Conservation (phyloP, 2,113 vertebrate genomes). For the Vireo altiloquus region DNA sequence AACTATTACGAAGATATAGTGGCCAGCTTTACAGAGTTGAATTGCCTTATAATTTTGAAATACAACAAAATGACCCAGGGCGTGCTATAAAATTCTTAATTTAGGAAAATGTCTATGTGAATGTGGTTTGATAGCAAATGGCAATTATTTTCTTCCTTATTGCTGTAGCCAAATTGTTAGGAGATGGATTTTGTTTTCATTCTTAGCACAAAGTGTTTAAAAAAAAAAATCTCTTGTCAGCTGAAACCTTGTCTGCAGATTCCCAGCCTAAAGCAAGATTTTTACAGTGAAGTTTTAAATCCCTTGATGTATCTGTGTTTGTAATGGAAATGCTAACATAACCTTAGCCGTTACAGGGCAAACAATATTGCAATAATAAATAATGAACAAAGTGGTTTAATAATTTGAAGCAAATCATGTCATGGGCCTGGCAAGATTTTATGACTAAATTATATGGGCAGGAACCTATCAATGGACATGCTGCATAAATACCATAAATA, state of each 20-base stretch:
- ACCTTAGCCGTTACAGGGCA: slow-evolving; percentile 30
- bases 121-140: slow-evolving; percentile 17
- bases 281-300: slow-evolving; percentile 43
- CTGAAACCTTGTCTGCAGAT: slow-evolving; percentile 18
- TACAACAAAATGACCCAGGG: slow-evolving; percentile 19
- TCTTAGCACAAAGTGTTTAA: background rate
- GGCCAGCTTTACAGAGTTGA: background rate
- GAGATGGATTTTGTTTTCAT: slow-evolving; percentile 33
- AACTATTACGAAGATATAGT: background rate
- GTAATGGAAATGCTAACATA: slow-evolving; percentile 53
- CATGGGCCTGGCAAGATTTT: background rate
- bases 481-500: slow-evolving; percentile 35
- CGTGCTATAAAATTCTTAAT: slow-evolving; percentile 35
- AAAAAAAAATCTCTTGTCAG: background rate
- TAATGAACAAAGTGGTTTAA: slow-evolving; percentile 50
- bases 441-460: slow-evolving; percentile 39
- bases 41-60: slow-evolving; percentile 47
- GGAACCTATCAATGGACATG: background rate
- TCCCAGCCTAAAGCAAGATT: slow-evolving; percentile 27
- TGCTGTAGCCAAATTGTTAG: background rate
- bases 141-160: background rate
- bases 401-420: slow-evolving; percentile 41
- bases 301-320: slow-evolving; percentile 42
- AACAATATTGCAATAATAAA: slow-evolving; percentile 45
- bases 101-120: slow-evolving; percentile 6